A percentile compares a stretch with the other conserved stretches of the same genome.
These are phyloP conservation scores for Oryzias curvinotus DNA, from an alignment of 2,113 vertebrate genomes.

Conservation along the genomic window DNA sequence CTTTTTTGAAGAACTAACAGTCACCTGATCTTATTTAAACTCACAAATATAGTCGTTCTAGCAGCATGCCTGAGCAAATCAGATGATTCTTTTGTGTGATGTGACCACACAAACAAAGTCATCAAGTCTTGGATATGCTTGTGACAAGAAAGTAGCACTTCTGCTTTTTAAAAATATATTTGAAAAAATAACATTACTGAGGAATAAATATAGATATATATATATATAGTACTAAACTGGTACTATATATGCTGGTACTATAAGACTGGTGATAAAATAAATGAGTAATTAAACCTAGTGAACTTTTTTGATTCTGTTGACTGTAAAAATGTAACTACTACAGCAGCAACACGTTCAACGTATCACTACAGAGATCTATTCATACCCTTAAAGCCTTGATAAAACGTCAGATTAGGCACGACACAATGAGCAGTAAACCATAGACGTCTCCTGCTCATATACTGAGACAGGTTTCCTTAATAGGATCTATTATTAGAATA, in stretches of 20 bases:
- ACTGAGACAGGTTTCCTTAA: constrained; percentile 55
- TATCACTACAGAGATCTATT: background rate
- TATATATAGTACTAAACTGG: too few species aligned
- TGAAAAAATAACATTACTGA: too few species aligned
- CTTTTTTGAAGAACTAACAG: constrained; percentile 16
- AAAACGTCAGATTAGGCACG: background rate
- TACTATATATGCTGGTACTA: too few species aligned
- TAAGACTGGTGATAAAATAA: too few species aligned
- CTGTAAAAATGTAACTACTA: too few species aligned
- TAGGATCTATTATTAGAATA: constrained; percentile 75
- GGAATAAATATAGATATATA: too few species aligned
- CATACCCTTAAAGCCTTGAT: too few species aligned
- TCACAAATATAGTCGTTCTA: constrained; percentile 5
- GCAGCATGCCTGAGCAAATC: constrained; percentile 35
- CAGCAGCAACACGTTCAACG: too few species aligned
- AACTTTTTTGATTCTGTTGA: too few species aligned
- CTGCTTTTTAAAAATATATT: background rate
- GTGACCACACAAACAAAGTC: constrained; percentile 13
- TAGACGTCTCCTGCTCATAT: constrained; percentile 24
- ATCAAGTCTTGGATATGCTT: background rate
- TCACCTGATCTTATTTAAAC: background rate
- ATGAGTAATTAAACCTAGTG: too few species aligned
- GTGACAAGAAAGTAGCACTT: background rate
- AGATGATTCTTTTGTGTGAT: constrained; percentile 31
- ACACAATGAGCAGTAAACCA: constrained; percentile 15